Conservation (phyloP, 2,797 vertebrate genomes). For the Rhabdophis nuchalis region DNA sequence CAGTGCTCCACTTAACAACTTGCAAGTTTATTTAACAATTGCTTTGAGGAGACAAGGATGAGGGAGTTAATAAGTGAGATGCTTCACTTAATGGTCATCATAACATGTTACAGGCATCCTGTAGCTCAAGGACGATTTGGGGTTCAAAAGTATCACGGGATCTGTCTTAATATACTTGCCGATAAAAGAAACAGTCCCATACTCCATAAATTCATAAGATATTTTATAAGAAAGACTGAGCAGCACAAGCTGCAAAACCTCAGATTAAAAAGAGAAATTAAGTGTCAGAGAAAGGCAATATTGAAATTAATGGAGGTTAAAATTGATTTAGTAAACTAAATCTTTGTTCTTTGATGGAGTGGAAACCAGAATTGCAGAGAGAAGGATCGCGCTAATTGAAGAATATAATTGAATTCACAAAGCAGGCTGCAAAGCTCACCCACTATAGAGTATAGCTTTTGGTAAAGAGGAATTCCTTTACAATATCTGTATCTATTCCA, state of each 20-base stretch:
- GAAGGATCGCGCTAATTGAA: slow-evolving; percentile 20
- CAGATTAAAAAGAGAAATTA: neutral
- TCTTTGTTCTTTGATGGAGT: slow-evolving; percentile 36
- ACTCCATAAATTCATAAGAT: neutral
- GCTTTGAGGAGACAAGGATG: neutral
- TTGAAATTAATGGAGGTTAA: slow-evolving; percentile 25
- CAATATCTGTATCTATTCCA: neutral
- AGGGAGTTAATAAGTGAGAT: neutral
- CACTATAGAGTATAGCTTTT: neutral
- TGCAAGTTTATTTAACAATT: neutral
- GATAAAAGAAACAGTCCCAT: neutral
- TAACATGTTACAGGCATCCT: neutral
- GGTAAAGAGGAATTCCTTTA: slow-evolving; percentile 15
- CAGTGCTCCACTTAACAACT: neutral
- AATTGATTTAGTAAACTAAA: slow-evolving; percentile 25
- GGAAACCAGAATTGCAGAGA: neutral
- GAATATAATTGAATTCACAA: slow-evolving; percentile 20
- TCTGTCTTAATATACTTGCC: neutral
- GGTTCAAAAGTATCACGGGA: neutral
- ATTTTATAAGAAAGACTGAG: neutral
- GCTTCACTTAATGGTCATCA: neutral
- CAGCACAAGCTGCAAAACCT: neutral
- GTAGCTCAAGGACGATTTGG: neutral
- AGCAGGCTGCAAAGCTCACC: neutral
- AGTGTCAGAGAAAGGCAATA: neutral